Conservation (phyloP, 2,797 vertebrate genomes). For the Muraenolepis orangiensis region DNA sequence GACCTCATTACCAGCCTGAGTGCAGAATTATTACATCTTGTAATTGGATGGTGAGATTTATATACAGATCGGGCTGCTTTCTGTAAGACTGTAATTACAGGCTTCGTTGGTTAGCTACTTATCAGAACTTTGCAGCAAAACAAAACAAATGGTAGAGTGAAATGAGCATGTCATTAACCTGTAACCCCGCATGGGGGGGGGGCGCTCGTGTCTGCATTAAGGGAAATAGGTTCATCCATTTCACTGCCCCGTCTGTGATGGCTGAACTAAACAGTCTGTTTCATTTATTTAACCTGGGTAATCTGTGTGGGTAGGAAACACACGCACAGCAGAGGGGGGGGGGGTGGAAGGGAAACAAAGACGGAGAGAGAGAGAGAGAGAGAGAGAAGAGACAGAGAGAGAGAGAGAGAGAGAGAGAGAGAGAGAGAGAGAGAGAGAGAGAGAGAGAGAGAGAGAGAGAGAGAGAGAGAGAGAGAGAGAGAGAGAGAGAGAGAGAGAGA, state of each 20-base stretch:
- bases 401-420: conserved; percentile 30
- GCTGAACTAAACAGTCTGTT: conserved; percentile 98
- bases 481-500: conserved; percentile 23
- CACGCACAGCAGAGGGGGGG: conserved; percentile 50
- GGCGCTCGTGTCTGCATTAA: conserved; percentile 96
- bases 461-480: conserved; percentile 6
- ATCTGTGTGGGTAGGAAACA: conserved; percentile 86
- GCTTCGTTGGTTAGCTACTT: conserved; percentile 93
- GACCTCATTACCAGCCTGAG: conserved; percentile 99
- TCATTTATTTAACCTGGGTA: conserved; percentile 99
- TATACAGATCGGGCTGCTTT: conserved; percentile 95
- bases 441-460: conserved; percentile 36
- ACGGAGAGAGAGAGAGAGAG: conserved; percentile 21
- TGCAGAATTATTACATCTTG: conserved; percentile 99
- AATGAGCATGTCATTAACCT: conserved; percentile 99
- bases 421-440: conserved; percentile 21
- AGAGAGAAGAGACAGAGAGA: conserved; percentile 26
- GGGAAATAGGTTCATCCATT: conserved; percentile 98
- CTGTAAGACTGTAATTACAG: conserved; percentile 96
- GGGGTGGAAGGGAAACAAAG: conserved; percentile 18
- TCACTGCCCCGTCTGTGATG: conserved; percentile 92
- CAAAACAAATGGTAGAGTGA: conserved; percentile 99
- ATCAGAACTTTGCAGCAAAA: conserved; percentile 99
- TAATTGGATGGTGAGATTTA: conserved; percentile 99
- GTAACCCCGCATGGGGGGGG: conserved; percentile 91